Conservation (phyloP, 2,797 vertebrate genomes). For the Cirrhinus molitorella region DNA sequence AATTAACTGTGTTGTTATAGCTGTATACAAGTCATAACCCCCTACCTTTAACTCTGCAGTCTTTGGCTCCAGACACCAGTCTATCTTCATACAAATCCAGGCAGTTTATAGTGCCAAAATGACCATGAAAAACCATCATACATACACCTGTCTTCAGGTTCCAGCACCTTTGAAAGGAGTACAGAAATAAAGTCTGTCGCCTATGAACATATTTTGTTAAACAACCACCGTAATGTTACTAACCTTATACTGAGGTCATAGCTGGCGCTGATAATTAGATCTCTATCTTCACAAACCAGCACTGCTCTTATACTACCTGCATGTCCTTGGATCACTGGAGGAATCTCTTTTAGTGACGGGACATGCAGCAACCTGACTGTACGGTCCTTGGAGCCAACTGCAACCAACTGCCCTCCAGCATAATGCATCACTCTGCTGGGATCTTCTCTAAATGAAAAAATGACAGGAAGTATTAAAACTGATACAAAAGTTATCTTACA, state of each 20-base stretch:
- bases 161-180: conserved; percentile 83
- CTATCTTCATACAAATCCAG: conserved; percentile 79
- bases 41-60: conserved; percentile 87
- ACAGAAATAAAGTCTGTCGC: not conserved
- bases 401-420: conserved; percentile 78
- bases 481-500: not conserved
- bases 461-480: not conserved
- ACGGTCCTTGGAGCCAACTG: conserved; percentile 77
- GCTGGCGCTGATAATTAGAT: conserved; percentile 82
- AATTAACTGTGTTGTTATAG: not conserved
- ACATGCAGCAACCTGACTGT: conserved; percentile 76
- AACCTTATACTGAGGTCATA: conserved; percentile 89
- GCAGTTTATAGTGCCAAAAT: conserved; percentile 82
- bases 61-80: conserved; percentile 86
- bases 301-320: conserved; percentile 77
- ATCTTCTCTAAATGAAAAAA: conserved; percentile 75
- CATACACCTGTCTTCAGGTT: conserved; percentile 79
- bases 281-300: conserved; percentile 78
- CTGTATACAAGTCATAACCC: not conserved
- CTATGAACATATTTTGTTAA: not conserved
- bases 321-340: conserved; percentile 75
- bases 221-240: conserved; percentile 23
- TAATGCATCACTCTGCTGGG: conserved; percentile 81
- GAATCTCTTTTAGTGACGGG: conserved; percentile 57
- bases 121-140: conserved; percentile 79